phyloP scores from a whole-genome alignment of 1,140 invertebrate genomes.

The Nasonia longicornis region DNA sequence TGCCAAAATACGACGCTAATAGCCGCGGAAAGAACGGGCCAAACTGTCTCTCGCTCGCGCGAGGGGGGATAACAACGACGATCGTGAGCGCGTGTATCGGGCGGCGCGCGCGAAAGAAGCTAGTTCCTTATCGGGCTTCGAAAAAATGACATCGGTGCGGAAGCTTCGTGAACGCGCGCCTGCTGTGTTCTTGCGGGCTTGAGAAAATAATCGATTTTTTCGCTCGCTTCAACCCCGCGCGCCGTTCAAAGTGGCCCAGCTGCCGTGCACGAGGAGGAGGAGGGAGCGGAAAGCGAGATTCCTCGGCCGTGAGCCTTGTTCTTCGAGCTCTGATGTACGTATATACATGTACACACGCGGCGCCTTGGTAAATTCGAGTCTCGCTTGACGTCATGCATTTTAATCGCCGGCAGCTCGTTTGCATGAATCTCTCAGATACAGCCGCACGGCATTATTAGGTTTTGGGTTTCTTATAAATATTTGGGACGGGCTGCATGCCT shows the following conservation, averaged over 20 bases:
- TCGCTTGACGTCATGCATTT: conserved; percentile 19
- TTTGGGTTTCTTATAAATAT: not conserved
- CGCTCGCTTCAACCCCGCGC: not conserved
- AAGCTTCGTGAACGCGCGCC: too few relatives aligned
- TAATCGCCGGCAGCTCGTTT: not conserved
- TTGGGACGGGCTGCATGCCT: not conserved
- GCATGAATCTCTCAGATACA: not conserved
- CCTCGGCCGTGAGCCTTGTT: not conserved
- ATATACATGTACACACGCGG: not conserved
- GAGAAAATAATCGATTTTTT: not conserved
- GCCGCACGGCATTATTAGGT: not conserved
- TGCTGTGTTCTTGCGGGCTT: not conserved
- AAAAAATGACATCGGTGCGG: not conserved
- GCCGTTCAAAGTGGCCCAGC: not conserved
- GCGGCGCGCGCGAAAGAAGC: not conserved
- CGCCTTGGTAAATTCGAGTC: conserved; percentile 5
- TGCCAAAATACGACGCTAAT: not conserved
- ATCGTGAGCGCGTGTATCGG: too few relatives aligned
- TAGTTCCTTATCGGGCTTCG: conserved; percentile 1
- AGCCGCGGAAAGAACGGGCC: too few relatives aligned
- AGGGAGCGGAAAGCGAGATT: too few relatives aligned
- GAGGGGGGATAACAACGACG: too few relatives aligned
- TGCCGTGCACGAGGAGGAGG: too few relatives aligned
- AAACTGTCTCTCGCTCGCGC: too few relatives aligned
- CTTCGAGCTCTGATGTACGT: not conserved